Evolutionary conservation across 1,140 invertebrate genomes (phyloP).

Genomic region (Sipha flava): DNA sequence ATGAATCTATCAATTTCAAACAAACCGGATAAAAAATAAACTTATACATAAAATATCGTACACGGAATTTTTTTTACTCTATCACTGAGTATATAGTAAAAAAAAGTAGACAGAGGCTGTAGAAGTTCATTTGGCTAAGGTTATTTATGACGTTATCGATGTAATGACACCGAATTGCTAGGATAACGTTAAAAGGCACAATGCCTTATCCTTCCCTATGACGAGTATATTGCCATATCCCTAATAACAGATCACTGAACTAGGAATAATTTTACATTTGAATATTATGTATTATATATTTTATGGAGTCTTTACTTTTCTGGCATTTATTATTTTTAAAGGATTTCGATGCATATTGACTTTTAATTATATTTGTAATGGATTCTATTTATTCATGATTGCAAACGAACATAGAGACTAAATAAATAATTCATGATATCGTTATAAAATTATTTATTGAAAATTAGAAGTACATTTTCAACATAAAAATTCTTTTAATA

Average conservation of each 20-base stretch:
- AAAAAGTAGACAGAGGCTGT: neutral
- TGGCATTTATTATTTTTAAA: neutral
- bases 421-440: neutral
- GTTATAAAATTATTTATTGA: too few species aligned
- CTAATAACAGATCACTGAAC: slow-evolving; percentile 24
- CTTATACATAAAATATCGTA: neutral
- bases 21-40: slow-evolving; percentile 15
- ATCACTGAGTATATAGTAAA: neutral
- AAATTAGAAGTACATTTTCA: too few species aligned
- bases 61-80: neutral
- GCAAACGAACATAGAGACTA: too few species aligned
- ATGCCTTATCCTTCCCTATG: neutral
- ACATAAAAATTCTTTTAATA: too few species aligned
- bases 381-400: neutral
- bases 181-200: neutral
- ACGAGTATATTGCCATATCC: neutral
- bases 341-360: neutral
- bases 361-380: neutral
- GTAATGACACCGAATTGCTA: neutral
- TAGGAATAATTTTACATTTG: slow-evolving; percentile 12
- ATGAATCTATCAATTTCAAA: slow-evolving; percentile 3
- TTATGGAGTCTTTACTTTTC: neutral
- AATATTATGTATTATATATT: neutral
- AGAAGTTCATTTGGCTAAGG: neutral
- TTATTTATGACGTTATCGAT: slow-evolving; percentile 24